phyloP scores from a whole-genome alignment of 2,888 invertebrate species.

The Blastobasis adustella region DNA sequence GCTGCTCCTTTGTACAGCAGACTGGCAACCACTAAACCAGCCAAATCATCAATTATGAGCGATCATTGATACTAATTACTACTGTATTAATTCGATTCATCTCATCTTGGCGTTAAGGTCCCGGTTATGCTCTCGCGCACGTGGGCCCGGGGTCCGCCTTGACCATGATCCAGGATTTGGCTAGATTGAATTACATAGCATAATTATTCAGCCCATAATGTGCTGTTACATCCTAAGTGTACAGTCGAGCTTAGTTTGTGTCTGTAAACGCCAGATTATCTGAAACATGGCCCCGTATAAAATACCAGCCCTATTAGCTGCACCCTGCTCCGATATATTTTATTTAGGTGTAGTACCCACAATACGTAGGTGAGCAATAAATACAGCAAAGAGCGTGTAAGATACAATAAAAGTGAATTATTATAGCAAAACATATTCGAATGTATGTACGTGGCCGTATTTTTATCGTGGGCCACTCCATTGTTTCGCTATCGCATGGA shows the following conservation, averaged over 20 bases:
- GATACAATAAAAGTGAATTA: conserved; percentile 73
- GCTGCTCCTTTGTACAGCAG: too few species aligned
- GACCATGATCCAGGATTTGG: too few species aligned
- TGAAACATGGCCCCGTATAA: conserved; percentile 39
- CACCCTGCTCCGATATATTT: conserved; percentile 58
- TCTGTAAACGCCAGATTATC: conserved; percentile 5
- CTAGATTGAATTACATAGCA: too few species aligned
- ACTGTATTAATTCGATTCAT: too few species aligned
- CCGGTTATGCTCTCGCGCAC: too few species aligned
- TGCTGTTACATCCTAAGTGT: neutral
- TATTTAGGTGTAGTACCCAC: conserved; percentile 55
- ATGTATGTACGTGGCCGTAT: conserved; percentile 39
- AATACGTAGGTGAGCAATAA: conserved; percentile 65
- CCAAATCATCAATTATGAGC: too few species aligned
- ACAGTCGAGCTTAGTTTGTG: conserved; percentile 3
- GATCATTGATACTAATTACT: too few species aligned
- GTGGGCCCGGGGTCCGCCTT: too few species aligned
- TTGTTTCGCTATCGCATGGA: conserved; percentile 23
- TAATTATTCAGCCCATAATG: too few species aligned
- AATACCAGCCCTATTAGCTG: conserved; percentile 44
- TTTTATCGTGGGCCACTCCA: conserved; percentile 37
- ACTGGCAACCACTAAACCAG: too few species aligned
- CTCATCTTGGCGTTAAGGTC: too few species aligned
- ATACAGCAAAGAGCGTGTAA: conserved; percentile 68
- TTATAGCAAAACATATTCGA: conserved; percentile 62